Conservation (phyloP, 2,113 vertebrate genomes). For the Muntiacus muntjak region DNA sequence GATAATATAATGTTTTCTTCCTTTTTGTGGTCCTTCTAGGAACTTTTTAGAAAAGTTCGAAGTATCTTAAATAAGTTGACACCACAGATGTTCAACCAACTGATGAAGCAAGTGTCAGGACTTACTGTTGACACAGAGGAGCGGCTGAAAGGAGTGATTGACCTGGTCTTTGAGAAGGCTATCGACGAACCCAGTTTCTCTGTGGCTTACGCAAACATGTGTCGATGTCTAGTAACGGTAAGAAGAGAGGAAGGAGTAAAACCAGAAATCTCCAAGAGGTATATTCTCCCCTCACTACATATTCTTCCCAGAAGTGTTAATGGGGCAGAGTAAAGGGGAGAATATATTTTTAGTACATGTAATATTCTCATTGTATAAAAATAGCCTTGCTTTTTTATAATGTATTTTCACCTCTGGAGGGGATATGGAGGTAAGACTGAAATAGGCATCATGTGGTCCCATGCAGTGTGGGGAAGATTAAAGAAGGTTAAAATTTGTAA, state of each 20-base stretch:
- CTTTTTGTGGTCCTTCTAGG: slow-evolving; percentile 76
- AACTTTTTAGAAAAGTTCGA: slow-evolving; percentile 95
- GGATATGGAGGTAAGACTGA: background rate
- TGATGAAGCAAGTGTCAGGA: slow-evolving; percentile 98
- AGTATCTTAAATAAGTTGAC: slow-evolving; percentile 99
- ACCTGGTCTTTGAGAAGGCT: slow-evolving; percentile 98
- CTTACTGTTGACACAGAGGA: slow-evolving; percentile 97
- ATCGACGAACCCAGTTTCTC: slow-evolving; percentile 98
- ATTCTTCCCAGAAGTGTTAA: slow-evolving; percentile 10
- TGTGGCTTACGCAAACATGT: slow-evolving; percentile 98
- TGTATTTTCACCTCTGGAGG: background rate
- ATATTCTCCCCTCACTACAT: slow-evolving; percentile 70
- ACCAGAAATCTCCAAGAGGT: slow-evolving; percentile 21
- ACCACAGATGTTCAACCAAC: slow-evolving; percentile 97
- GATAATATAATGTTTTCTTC: background rate
- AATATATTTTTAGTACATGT: slow-evolving; percentile 56
- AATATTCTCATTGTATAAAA: background rate
- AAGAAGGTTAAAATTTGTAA: background rate
- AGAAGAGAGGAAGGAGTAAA: slow-evolving; percentile 63
- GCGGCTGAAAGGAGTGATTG: slow-evolving; percentile 96
- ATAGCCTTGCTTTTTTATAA: background rate
- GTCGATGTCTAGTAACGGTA: slow-evolving; percentile 95
- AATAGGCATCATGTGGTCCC: background rate
- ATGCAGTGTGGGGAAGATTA: background rate
- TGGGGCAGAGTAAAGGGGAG: slow-evolving; percentile 21